These are phyloP conservation scores for Mesorhabditis sp. DNA, from an alignment of 2,888 invertebrate species.

Conservation along the genomic window DNA sequence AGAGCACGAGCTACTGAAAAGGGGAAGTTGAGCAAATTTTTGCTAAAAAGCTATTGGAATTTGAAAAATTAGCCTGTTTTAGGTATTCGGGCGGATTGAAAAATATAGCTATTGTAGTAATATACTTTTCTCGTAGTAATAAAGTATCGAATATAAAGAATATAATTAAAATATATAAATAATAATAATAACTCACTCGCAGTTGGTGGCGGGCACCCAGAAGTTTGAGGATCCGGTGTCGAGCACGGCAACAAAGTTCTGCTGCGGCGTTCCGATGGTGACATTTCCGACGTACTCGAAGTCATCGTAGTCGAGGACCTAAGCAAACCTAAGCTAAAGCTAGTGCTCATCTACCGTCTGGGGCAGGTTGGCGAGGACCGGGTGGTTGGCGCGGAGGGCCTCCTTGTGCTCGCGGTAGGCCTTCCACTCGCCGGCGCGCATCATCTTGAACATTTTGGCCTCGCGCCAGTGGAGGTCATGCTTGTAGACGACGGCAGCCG, in stretches of 20 bases:
- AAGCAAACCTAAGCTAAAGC: constrained; percentile 10
- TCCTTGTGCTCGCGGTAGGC: not conserved
- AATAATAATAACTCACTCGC: not conserved
- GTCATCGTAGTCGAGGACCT: constrained; percentile 9
- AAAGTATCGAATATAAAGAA: too few relatives aligned
- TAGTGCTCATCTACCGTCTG: not conserved
- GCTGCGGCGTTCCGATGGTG: constrained; percentile 8
- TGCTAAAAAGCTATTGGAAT: not conserved
- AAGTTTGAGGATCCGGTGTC: constrained; percentile 21
- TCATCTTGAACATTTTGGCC: not conserved
- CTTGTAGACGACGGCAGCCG: constrained; percentile 37
- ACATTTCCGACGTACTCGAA: constrained; percentile 60
- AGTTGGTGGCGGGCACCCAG: constrained; percentile 18
- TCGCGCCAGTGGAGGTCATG: constrained; percentile 13
- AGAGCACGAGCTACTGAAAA: constrained; percentile 19
- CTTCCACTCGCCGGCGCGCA: not conserved
- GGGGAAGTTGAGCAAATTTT: not conserved
- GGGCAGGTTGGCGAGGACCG: not conserved
- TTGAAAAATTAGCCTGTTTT: not conserved
- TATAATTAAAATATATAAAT: too few relatives aligned
- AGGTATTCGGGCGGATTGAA: not conserved
- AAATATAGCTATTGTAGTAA: too few relatives aligned
- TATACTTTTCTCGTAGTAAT: too few relatives aligned
- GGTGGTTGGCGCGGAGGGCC: not conserved
- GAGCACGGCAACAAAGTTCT: constrained; percentile 13